A percentile compares a stretch with the other conserved stretches of the same genome.
Evolutionary conservation across 2,113 vertebrate species (phyloP).

Genomic region (Melanostigma gelatinosum): DNA sequence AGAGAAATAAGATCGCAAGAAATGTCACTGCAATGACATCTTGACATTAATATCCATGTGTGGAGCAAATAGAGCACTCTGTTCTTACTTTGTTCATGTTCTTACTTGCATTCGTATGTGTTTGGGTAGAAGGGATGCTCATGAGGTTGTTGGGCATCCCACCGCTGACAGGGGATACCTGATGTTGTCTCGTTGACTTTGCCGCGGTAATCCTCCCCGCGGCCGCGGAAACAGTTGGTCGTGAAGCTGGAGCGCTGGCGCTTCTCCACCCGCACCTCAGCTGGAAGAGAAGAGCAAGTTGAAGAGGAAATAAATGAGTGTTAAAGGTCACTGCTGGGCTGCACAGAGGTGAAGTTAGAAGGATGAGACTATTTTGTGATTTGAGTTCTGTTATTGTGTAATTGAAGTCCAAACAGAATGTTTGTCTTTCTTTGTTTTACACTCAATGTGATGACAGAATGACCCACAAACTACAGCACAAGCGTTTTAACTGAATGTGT

Average conservation of each 20-base stretch:
- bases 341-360: not conserved
- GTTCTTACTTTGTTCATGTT: not conserved
- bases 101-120: constrained; percentile 96
- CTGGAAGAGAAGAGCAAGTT: constrained; percentile 48
- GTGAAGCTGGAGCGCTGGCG: constrained; percentile 80
- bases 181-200: constrained; percentile 88
- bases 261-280: constrained; percentile 75
- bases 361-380: not conserved
- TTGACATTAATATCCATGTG: constrained; percentile 58
- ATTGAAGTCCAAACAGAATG: not conserved
- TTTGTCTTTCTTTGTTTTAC: not conserved
- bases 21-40: constrained; percentile 29
- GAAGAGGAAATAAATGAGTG: not conserved
- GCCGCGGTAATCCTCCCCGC: constrained; percentile 92
- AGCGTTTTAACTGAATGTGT: not conserved
- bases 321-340: not conserved
- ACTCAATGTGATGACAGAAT: not conserved
- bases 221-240: constrained; percentile 88
- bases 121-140: constrained; percentile 89
- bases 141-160: constrained; percentile 91
- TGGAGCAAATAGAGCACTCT: constrained; percentile 17
- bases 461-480: not conserved
- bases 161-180: constrained; percentile 92
- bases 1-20: constrained; percentile 34
- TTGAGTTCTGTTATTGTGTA: not conserved